These are phyloP conservation scores for Phocoena phocoena DNA, from an alignment of 2,113 vertebrate species.

Conservation along the genomic window DNA sequence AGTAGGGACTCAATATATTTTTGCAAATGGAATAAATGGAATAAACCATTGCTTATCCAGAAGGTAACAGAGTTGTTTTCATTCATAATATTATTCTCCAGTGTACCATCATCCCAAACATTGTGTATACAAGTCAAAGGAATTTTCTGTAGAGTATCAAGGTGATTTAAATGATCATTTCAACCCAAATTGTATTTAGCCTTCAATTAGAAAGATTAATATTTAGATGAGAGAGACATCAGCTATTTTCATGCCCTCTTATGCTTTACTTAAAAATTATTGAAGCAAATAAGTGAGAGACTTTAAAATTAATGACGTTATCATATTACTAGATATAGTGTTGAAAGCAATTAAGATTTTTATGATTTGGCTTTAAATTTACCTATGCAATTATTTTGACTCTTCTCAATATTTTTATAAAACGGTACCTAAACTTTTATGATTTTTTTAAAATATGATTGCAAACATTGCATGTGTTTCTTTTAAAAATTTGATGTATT, in stretches of 20 bases:
- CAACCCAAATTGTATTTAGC: background rate
- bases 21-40: background rate
- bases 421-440: background rate
- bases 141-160: background rate
- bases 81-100: background rate
- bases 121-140: background rate
- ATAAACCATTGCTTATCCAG: background rate
- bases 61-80: background rate
- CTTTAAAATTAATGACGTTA: background rate
- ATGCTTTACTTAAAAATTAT: background rate
- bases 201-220: background rate
- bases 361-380: background rate
- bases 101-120: background rate
- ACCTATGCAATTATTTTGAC: background rate
- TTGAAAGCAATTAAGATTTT: background rate
- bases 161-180: background rate
- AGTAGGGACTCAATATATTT: background rate
- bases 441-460: background rate
- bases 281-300: background rate
- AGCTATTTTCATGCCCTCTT: background rate
- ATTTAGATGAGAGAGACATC: background rate
- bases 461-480: background rate
- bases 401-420: background rate
- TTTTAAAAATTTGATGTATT: background rate
- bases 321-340: background rate